Evolutionary conservation across 2,113 vertebrate genomes (phyloP).

Genomic region (Brachyistius frenatus): DNA sequence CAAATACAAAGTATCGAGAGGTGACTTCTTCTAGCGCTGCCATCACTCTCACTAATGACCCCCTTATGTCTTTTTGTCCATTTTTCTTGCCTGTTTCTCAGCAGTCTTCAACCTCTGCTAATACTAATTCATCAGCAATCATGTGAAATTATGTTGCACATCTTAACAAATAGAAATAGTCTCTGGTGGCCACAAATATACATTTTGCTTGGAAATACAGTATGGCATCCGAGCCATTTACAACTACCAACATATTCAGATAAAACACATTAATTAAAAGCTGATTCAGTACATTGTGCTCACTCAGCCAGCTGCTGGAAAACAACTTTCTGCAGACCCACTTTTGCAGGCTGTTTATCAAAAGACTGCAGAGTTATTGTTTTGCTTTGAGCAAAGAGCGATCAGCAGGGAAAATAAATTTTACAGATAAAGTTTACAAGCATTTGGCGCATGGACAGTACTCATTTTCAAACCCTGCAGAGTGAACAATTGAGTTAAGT

Average conservation of each 20-base stretch:
- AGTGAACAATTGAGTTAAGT: background rate
- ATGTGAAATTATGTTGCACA: background rate
- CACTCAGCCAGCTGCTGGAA: slow-evolving; percentile 25
- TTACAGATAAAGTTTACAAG: slow-evolving; percentile 51
- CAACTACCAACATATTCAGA: slow-evolving; percentile 38
- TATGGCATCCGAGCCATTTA: slow-evolving; percentile 1
- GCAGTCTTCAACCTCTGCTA: background rate
- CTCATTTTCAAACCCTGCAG: slow-evolving; percentile 6
- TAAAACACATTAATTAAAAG: slow-evolving; percentile 52
- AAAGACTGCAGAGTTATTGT: slow-evolving; percentile 44
- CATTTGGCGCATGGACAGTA: background rate
- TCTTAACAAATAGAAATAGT: background rate
- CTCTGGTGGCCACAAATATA: background rate
- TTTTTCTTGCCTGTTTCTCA: background rate
- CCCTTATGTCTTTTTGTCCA: no score
- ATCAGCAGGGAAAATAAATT: slow-evolving; percentile 42
- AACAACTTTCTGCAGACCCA: slow-evolving; percentile 37
- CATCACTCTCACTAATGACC: background rate
- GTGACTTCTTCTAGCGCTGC: background rate
- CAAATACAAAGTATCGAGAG: background rate
- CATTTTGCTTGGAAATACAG: background rate
- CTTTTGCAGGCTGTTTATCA: slow-evolving; percentile 50
- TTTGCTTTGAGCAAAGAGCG: slow-evolving; percentile 35
- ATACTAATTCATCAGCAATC: background rate
- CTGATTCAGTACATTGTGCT: slow-evolving; percentile 40